A percentile compares a stretch with the other conserved stretches of the same genome.
Conservation (phyloP, 2,888 invertebrate species). For the Calliphora vomitoria region DNA sequence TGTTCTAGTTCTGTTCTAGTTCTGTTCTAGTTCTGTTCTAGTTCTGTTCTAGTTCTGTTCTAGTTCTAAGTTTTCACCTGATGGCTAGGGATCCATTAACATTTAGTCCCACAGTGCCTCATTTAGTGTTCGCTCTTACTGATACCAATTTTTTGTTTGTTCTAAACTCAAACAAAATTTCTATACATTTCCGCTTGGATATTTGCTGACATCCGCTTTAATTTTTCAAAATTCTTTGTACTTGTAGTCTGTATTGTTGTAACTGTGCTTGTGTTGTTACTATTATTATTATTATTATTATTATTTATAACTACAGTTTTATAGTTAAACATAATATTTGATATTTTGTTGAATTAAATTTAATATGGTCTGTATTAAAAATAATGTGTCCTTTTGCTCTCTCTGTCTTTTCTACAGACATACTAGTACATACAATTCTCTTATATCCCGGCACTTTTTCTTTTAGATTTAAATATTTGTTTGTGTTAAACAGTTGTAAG, state of each 20-base stretch:
- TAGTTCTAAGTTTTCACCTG: too few relatives aligned
- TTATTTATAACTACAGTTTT: conserved; percentile 21
- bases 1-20: too few relatives aligned
- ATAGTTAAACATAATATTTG: conserved; percentile 42
- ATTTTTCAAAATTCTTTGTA: background rate
- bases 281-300: background rate
- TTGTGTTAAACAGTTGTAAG: background rate
- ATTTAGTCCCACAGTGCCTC: background rate
- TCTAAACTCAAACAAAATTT: background rate
- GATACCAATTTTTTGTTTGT: background rate
- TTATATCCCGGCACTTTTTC: too few relatives aligned
- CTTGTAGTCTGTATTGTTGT: background rate
- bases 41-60: too few relatives aligned
- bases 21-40: too few relatives aligned
- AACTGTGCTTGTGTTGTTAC: background rate
- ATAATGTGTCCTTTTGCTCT: background rate
- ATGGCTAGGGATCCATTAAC: too few relatives aligned
- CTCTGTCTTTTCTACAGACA: background rate
- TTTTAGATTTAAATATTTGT: background rate
- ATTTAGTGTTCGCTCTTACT: background rate
- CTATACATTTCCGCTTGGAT: conserved; percentile 11
- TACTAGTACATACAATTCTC: too few relatives aligned
- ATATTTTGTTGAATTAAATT: conserved; percentile 34
- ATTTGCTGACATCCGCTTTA: conserved; percentile 15
- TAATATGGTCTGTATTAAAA: conserved; percentile 16